Evolutionary conservation across 2,888 invertebrate genomes (phyloP), one percentile per base, ranked within the genome.

Genomic region (Crossocerus cetratus): DNA sequence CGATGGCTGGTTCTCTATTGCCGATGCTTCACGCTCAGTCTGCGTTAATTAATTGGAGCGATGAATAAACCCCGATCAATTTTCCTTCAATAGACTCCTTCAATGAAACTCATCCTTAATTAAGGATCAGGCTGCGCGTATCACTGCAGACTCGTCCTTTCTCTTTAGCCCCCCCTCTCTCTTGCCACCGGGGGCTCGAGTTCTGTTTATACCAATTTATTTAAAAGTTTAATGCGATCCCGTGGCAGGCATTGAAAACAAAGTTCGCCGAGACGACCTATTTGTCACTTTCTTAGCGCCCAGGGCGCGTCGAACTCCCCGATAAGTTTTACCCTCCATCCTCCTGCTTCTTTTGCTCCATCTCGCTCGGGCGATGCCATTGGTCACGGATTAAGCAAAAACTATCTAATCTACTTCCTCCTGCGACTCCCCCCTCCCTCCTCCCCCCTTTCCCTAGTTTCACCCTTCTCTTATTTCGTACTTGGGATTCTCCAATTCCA

Each of bases 381-480:
- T 59, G 76, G 77, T 78, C 76, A 77, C 77, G 81, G 83, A 83
- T 81, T 78, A 78, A 80, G 80, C 78, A 80, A 80, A 83, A 84
- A 81, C 81, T 72, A 77, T 74, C 70, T 81, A 82, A 84, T 84
- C 83, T 80, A 81, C 77, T 82, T 80, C n/a, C 1, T 73, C 73
- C 67, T 63, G 22, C 11, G 13, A 42, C 4, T 23, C 4, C 20
- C 20, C 14, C 20, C 42, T 53, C 62, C 71, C 54, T 44, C 55
- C 60, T 61, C 58, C 45, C 66, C 60, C 62, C 45, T n/a, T 16
- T 11, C 32, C 5, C 18, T n/a, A 32, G 8, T 32, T 32, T 32
- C 32, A 32, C 32, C 32, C 32, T 32, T 32, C 32, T 32, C 32
- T 32, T 32, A 32, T 32, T 32, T 32, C 8, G 32, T 32, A 32